Percentiles rank a stretch among this genome's conserved stretches.
These are phyloP conservation scores for Tamandua tetradactyla DNA, from an alignment of 2,797 vertebrate genomes.

Conservation along the genomic window DNA sequence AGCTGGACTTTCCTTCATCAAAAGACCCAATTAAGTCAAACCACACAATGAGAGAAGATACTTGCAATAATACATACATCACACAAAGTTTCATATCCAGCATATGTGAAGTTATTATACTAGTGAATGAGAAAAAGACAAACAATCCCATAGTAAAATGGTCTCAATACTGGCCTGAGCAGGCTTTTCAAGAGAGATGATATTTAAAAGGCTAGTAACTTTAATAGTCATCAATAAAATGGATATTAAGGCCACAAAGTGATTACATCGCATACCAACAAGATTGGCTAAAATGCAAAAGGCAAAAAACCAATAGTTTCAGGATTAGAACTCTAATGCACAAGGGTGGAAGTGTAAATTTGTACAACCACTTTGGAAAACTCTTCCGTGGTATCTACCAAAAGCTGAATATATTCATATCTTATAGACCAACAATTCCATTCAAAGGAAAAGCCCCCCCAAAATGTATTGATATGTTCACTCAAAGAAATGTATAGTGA, in stretches of 20 bases:
- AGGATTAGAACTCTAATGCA: neutral
- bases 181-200: neutral
- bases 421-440: neutral
- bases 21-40: neutral
- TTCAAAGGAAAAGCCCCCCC: neutral
- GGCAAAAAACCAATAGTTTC: neutral
- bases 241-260: neutral
- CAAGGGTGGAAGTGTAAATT: too few relatives aligned
- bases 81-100: neutral
- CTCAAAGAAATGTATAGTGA: neutral
- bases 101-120: neutral
- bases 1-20: neutral
- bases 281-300: conserved; percentile 11
- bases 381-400: neutral
- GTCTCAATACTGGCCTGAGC: neutral
- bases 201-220: neutral
- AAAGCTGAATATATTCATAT: neutral
- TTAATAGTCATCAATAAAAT: neutral
- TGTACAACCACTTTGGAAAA: neutral
- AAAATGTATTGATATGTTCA: neutral
- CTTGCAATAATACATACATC: neutral
- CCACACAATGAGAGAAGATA: neutral
- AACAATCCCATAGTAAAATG: neutral
- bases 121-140: neutral
- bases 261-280: neutral